Base-by-base conservation (phyloP, 2,113 vertebrate genomes). In the Chauna torquata region DNA sequence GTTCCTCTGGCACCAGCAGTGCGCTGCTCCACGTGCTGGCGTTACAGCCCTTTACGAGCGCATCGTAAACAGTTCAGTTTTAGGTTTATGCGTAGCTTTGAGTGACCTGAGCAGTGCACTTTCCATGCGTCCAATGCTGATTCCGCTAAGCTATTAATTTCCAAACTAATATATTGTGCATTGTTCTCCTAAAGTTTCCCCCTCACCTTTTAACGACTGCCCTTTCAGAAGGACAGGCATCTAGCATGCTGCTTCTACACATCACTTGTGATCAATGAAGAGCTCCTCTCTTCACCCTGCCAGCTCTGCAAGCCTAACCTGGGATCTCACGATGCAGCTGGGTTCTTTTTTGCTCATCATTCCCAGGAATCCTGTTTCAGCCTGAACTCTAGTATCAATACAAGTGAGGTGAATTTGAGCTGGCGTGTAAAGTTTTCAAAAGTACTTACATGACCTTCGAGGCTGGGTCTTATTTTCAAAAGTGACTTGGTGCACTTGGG, bases 321-420 rank as follows among this genome's bases (percentile, higher is more conserved):
- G 36, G 78, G 38, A 74, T 89, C 86, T 79, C 83, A 82, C 80
- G 69, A 64, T 62, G 83, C 58, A 89, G 50, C 52, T 1, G 4
- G 57, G 61, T 72, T 82, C 81, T 91, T 61, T 76, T 88, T 52
- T 86, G 44, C 58, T 85, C 79, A 38, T 66, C 58, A 86, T 95
- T 94, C 93, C 89, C 66, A 95, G 78, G 94, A 91, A 91, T 95
- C 89, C 55, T 81, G 38, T 94, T 94, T 95, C 96, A 94, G 58
- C 45, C 58, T 86, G 84, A 94, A 40, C 66, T 91, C 62, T 78
- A 85, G 90, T 94, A 95, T 87, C 87, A 72, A 61, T 82, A 72
- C 81, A 95, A 92, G 91, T 91, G 94, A 80, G 55, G 84, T 71
- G 89, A 96, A 97, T 90, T 96, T 94, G 96, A 97, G 94, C 92